Base-by-base conservation (phyloP, 2,797 vertebrate species). In the Gymnothorax reevesii region DNA sequence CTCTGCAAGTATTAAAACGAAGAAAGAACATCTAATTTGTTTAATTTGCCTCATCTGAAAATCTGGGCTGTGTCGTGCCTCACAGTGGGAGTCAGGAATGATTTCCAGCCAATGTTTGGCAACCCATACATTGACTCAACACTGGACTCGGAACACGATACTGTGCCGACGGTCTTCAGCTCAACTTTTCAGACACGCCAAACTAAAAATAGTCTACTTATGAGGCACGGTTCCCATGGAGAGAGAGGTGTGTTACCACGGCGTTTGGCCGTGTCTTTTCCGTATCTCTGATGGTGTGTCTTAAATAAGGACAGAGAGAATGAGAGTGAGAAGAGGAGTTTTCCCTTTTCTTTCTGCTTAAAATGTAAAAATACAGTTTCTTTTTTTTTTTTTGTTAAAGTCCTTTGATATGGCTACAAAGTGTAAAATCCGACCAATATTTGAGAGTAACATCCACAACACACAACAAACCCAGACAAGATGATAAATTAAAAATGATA, bases 141-240 rank as follows among this genome's bases (percentile, higher is more conserved):
- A n/a, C 62, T 64, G 62, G n/a, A 64, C 22, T 25, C 87, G 85
- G 79, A 86, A 83, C 86, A 84, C 60, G 75, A 52, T 54, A 88
- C 25, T 25, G 42, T 71, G 82, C 66, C 86, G 83, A 87, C 79
- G 62, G 84, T 33, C 57, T 8, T 57, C 64, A 33, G 60, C 60
- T 33, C 87, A 27, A 82, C 85, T 55, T 42, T 83, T 80, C 60
- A 89, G 82, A 87, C 60, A 66, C 57, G 77, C 42, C 22, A 59
- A 64, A 86, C 71, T 84, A 82, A 87, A 89, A 83, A 90, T 62
- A 83, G 83, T 79, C 87, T 89, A 84, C 84, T 86, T 84, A 88
- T 83, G 83, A 86, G 85, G 17, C 87, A 82, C 42, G 84, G 83
- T 83, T 42, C 86, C 87, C 62, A 60, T 84, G 57, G 3, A 79